A percentile compares a stretch with the other conserved stretches of the same genome.
These are phyloP conservation scores for Syngnathus scovelli DNA, from an alignment of 2,113 vertebrate species.

Conservation along the genomic window DNA sequence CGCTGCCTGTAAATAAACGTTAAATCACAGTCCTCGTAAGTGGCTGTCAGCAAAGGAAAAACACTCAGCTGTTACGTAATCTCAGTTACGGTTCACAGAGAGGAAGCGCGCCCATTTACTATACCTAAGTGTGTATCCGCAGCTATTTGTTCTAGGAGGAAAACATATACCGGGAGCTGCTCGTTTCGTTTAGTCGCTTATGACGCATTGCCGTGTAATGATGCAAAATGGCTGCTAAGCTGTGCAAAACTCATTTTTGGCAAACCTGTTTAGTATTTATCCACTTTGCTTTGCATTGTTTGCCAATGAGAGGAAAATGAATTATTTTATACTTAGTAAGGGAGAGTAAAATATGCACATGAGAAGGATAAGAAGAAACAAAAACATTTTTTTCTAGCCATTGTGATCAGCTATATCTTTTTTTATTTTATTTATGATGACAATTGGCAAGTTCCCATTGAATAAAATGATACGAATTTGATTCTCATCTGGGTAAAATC, in stretches of 20 bases:
- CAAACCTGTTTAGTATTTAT: slow-evolving; percentile 5
- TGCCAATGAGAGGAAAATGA: slow-evolving; percentile 23
- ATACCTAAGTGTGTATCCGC: not conserved
- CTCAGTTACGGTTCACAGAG: slow-evolving; percentile 8
- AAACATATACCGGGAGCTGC: not conserved
- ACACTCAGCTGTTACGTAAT: slow-evolving; percentile 37
- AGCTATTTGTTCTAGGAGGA: not conserved
- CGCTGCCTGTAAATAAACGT: slow-evolving; percentile 17
- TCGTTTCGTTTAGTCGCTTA: not conserved
- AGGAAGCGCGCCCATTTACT: slow-evolving; percentile 21
- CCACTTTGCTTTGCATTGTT: not conserved
- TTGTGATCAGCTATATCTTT: too few species aligned
- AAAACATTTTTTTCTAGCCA: not conserved
- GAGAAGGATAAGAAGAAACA: not conserved
- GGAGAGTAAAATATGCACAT: slow-evolving; percentile 20
- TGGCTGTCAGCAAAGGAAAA: slow-evolving; percentile 21
- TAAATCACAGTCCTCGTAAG: slow-evolving; percentile 17
- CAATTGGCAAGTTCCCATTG: not conserved
- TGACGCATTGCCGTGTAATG: not conserved
- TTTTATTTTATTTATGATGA: too few species aligned
- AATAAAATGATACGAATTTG: not conserved
- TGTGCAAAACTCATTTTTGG: slow-evolving; percentile 21
- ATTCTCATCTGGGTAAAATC: too few species aligned
- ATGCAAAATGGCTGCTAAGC: not conserved
- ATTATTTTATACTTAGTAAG: slow-evolving; percentile 44